Evolutionary conservation across 2,888 invertebrate genomes (phyloP).

Genomic region (Idaea biselata): DNA sequence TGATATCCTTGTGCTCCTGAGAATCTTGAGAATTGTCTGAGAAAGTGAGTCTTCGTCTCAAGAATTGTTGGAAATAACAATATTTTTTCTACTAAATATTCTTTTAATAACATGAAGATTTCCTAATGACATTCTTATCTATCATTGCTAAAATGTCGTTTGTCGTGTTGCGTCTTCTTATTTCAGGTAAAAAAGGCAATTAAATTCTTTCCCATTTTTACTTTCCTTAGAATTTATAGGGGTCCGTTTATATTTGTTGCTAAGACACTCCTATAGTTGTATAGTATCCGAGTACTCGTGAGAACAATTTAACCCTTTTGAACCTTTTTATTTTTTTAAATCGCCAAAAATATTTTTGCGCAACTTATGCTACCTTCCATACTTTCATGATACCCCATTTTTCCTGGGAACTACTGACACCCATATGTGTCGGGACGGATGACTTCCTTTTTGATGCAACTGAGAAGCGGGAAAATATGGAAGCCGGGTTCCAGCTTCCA

Average conservation of each 20-base stretch:
- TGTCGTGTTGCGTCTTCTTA: neutral
- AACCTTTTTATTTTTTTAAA: neutral
- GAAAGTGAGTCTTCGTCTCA: slow-evolving; percentile 3
- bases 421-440: neutral
- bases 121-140: neutral
- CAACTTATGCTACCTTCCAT: neutral
- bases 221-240: neutral
- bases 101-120: too few species aligned
- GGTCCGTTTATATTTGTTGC: neutral
- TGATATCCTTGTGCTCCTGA: slow-evolving; percentile 14
- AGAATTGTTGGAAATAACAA: too few species aligned
- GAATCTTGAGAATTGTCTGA: slow-evolving; percentile 21
- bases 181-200: neutral
- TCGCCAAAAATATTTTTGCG: neutral
- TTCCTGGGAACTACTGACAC: neutral
- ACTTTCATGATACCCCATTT: neutral
- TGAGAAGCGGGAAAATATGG: too few species aligned
- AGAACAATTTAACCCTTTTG: neutral
- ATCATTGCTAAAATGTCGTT: neutral
- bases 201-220: neutral
- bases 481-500: too few species aligned
- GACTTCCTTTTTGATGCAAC: neutral
- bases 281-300: neutral
- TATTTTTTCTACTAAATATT: too few species aligned
- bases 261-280: neutral